A percentile compares a stretch with the other conserved stretches of the same genome.
Evolutionary conservation across 2,113 vertebrate species (phyloP).

Genomic region (Prunella fulvescens): DNA sequence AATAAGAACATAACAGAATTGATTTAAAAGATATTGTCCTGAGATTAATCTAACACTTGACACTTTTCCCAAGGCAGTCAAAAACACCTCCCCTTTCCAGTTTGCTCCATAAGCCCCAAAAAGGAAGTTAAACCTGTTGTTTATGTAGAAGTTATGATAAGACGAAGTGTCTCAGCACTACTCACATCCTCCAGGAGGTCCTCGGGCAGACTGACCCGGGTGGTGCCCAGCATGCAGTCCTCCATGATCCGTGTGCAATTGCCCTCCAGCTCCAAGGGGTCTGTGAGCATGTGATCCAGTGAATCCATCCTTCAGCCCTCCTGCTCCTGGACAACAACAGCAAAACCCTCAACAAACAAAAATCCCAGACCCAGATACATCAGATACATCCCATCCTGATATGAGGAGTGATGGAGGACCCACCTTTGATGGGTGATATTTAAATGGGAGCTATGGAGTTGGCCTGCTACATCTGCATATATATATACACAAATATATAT

Average conservation of each 20-base stretch:
- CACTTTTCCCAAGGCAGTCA: not conserved
- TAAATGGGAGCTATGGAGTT: rapidly evolving
- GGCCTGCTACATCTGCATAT: rapidly evolving
- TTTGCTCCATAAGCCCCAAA: not conserved
- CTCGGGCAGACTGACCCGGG: constrained; percentile 87
- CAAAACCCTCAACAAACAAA: not conserved
- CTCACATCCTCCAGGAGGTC: constrained; percentile 95
- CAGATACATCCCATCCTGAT: rapidly evolving
- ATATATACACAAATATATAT: no score
- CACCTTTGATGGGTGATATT: rapidly evolving
- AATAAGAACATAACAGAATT: rapidly evolving
- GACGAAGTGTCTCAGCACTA: not conserved
- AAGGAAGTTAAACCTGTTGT: rapidly evolving
- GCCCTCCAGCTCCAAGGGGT: constrained; percentile 83
- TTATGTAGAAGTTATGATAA: not conserved
- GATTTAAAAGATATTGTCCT: not conserved
- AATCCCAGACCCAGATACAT: rapidly evolving
- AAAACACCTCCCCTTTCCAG: no score
- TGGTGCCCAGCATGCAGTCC: constrained; percentile 89
- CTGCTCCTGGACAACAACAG: not conserved
- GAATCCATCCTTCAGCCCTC: constrained; percentile 80
- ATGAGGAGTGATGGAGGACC: rapidly evolving
- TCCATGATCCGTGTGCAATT: constrained; percentile 84
- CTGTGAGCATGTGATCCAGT: constrained; percentile 89
- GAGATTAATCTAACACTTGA: not conserved